A percentile compares a stretch with the other conserved stretches of the same genome.
These are phyloP conservation scores for Pachymerium ferrugineum DNA, from an alignment of 2,888 invertebrate species.

Conservation along the genomic window DNA sequence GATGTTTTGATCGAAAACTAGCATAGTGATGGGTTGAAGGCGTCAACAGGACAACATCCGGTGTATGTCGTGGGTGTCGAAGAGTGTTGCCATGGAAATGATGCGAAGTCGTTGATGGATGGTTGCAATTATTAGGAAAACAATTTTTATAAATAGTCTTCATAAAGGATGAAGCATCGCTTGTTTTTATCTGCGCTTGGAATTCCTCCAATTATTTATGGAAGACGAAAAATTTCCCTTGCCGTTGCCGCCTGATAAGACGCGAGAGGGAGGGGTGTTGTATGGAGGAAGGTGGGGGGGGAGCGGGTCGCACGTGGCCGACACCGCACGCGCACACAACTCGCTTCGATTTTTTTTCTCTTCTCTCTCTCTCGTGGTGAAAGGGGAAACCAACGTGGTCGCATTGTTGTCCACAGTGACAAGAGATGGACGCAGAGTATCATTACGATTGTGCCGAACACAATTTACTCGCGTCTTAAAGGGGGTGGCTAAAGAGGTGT, in stretches of 20 bases:
- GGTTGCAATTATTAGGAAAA: conserved; percentile 32
- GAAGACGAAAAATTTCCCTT: conserved; percentile 25
- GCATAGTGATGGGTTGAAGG: not conserved
- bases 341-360: conserved; percentile 1
- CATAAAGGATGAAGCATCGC: conserved; percentile 32
- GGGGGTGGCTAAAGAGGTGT: not conserved
- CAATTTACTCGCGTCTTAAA: not conserved
- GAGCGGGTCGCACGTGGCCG: conserved; percentile 14
- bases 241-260: conserved; percentile 5
- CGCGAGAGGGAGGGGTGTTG: not conserved
- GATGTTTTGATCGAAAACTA: not conserved
- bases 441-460: conserved; percentile 1
- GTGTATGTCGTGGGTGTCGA: not conserved
- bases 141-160: conserved; percentile 33
- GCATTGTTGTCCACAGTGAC: conserved; percentile 18
- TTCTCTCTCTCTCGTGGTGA: not conserved
- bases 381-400: conserved; percentile 18
- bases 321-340: conserved; percentile 18
- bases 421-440: conserved; percentile 5
- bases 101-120: conserved; percentile 29
- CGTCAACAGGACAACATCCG: conserved; percentile 18
- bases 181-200: conserved; percentile 32
- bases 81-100: conserved; percentile 14
- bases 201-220: conserved; percentile 31
- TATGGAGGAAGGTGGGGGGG: not conserved